Evolutionary conservation across 2,888 invertebrate genomes (phyloP), one percentile per base, ranked within the genome.

Genomic region (Thymelicus lineola): DNA sequence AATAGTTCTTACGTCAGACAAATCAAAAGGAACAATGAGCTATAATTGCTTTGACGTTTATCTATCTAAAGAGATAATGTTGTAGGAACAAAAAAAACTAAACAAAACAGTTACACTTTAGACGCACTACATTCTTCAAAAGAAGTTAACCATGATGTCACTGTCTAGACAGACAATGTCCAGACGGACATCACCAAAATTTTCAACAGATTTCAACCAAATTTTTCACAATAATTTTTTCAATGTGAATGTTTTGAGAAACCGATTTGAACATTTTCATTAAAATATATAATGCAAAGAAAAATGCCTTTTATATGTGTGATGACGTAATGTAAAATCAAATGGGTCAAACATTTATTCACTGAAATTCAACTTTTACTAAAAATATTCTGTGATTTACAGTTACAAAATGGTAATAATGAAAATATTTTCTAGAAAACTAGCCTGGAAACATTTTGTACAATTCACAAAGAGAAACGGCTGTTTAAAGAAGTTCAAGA

Each of bases 11-110:
- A 38, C 48, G 66, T 66, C 14, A 59, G 9, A 45, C 6, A 46
- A 55, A 50, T 50, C 17, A 0, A 57, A 65, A 10, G 45, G 58
- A 58, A 58, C 65, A 65, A 65, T 65, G n/a, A 57, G 35, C 57
- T 46, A 65, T 65, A 57, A 65, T 57, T 35, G 17, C 46, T 46
- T 17, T 55, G 42, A 55, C 64, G 45, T 64, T 14, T n/a, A 9
- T 28, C 42, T 12, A 64, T 64, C 20, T 28, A 28, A 28, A 15
- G 6, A 42, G 53, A 7, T 17, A 38, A 14, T 55, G n/a, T 64
- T 38, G 38, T 20, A 63, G 38, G 20, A 17, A 9, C 17, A 53
- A 17, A 64, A 63, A 63, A 64, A 64, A 58, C 7, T 45, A 58
- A 50, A 50, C 17, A 17, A 50, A 50, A 15, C 17, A 50, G 15